Conservation (phyloP, 2,888 invertebrate species). For the Trichogramma dendrolimi region DNA sequence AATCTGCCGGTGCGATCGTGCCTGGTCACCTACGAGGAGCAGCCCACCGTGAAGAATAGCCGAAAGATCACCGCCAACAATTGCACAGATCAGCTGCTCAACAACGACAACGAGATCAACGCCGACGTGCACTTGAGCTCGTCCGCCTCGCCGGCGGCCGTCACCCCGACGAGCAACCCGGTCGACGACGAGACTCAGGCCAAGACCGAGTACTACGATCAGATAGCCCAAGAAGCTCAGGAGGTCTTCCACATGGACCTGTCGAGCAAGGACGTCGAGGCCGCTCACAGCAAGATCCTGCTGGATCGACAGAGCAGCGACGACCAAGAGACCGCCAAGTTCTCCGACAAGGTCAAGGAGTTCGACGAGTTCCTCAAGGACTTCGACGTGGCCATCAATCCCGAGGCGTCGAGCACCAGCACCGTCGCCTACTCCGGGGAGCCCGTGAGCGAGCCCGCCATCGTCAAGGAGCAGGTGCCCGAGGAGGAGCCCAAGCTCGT, state of each 20-base stretch:
- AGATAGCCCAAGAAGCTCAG: constrained; percentile 37
- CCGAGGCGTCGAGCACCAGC: constrained; percentile 19
- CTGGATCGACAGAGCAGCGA: constrained; percentile 30
- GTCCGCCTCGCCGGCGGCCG: constrained; percentile 18
- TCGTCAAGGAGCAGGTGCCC: constrained; percentile 30
- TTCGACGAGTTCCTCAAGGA: constrained; percentile 44
- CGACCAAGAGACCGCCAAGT: constrained; percentile 27
- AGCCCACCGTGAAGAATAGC: constrained; percentile 39
- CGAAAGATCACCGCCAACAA: constrained; percentile 43
- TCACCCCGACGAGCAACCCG: not conserved
- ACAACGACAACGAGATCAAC: constrained; percentile 34
- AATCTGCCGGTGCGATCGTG: constrained; percentile 40
- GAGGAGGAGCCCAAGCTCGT: constrained; percentile 1
- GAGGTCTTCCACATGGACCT: constrained; percentile 27
- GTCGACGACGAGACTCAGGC: constrained; percentile 28
- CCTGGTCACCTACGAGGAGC: constrained; percentile 43
- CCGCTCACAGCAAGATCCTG: constrained; percentile 31
- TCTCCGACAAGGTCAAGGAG: constrained; percentile 41
- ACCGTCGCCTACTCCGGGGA: not conserved
- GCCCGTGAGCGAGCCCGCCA: constrained; percentile 37
- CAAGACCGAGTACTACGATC: constrained; percentile 37
- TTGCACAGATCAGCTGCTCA: constrained; percentile 39
- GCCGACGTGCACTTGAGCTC: constrained; percentile 28
- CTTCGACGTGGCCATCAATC: constrained; percentile 39
- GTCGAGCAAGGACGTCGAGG: constrained; percentile 30